Base-by-base conservation (phyloP, 2,888 invertebrate genomes). In the Zele albiditarsus region DNA sequence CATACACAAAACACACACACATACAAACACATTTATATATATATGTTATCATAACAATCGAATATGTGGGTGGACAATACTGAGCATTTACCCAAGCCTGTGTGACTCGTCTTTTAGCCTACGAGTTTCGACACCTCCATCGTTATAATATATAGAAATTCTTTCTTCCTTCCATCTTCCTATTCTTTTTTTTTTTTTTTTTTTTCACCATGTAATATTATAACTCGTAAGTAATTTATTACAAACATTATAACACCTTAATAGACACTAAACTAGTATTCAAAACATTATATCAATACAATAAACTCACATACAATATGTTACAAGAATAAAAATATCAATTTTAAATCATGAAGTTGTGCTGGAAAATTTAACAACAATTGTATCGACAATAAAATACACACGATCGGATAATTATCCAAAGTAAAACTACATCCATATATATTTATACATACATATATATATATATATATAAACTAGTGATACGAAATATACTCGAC, bases 51-150 rank as follows among this genome's bases (percentile, higher is more conserved):
- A 80, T 38, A 82, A 83, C 88, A 87, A 88, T 88, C 83, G 85
- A 83, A 74, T 77, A 85, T 80, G 88, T 88, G 86, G 88, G 88
- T 87, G 88, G 87, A 86, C 84, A 85, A 46, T 46, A 87, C 85
- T 84, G 86, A 87, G 79, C 86, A 81, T 86, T 87, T 86, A 67
- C 67, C 67, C 49, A 49, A 67, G 27, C 31, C 31, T 63, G 20
- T 33, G 33, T 49, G 42, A 49, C 49, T 67, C 67, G 46, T 67
- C 49, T 67, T 42, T 66, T 74, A 69, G 85, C 85, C 86, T 86
- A 86, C 84, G 84, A 85, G 78, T 46, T 46, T 46, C 46, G 46
- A 46, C 46, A 46, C 74, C 77, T 69, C 73, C 72, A 65, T 66
- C 65, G 65, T 80, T 81, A 78, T 79, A 77, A 78, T 80, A 79